A percentile compares a stretch with the other conserved stretches of the same genome.
phyloP scores from a whole-genome alignment of 2,888 invertebrate genomes.

The Drosophila gaucha region DNA sequence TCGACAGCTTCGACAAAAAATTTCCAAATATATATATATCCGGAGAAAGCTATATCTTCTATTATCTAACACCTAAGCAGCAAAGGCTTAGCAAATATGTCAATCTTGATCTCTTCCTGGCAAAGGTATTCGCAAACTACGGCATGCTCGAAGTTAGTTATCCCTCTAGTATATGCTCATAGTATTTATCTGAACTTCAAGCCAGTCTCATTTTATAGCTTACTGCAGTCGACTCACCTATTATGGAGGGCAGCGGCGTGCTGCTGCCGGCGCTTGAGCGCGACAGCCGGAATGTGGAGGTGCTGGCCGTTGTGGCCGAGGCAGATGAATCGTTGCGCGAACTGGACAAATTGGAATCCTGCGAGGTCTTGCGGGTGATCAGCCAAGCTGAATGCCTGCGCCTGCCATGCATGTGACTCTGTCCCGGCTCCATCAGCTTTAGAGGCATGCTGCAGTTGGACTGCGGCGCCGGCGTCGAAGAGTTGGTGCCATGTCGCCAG shows the following conservation, averaged over 20 bases:
- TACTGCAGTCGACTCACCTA: too few relatives aligned
- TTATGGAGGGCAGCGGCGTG: constrained; percentile 84
- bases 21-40: too few relatives aligned
- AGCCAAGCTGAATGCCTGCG: constrained; percentile 94
- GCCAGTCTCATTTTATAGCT: too few relatives aligned
- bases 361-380: constrained; percentile 95
- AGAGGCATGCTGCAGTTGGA: constrained; percentile 89
- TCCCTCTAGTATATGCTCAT: too few relatives aligned
- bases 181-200: too few relatives aligned
- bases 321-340: constrained; percentile 96
- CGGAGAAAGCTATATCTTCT: too few relatives aligned
- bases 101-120: too few relatives aligned
- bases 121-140: too few relatives aligned
- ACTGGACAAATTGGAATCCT: constrained; percentile 95
- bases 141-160: too few relatives aligned
- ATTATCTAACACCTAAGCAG: too few relatives aligned
- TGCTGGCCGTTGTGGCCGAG: constrained; percentile 95
- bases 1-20: too few relatives aligned
- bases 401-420: constrained; percentile 84
- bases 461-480: constrained; percentile 63
- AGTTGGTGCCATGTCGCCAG: constrained; percentile 90
- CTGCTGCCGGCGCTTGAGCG: constrained; percentile 90
- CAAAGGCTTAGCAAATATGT: too few relatives aligned
- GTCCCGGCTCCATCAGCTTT: constrained; percentile 87
- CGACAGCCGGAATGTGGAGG: constrained; percentile 95